Conservation (phyloP, 1,140 invertebrate genomes). For the Drosophila cardini region DNA sequence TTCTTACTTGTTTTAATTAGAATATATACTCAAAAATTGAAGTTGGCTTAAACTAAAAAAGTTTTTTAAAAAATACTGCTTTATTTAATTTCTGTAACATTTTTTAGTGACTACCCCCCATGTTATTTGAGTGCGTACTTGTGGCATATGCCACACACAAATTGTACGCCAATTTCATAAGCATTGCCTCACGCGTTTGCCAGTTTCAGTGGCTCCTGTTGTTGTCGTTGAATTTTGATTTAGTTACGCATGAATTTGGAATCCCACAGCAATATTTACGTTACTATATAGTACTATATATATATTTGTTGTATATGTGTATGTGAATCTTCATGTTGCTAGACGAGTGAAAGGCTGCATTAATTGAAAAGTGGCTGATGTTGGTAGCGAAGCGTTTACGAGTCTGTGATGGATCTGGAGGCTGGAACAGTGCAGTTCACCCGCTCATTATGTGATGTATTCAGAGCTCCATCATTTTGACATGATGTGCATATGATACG, state of each 20-base stretch:
- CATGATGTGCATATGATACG: conserved; percentile 78
- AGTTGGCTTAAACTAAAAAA: neutral
- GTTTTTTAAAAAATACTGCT: neutral
- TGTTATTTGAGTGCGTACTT: neutral
- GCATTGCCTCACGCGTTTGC: conserved; percentile 47
- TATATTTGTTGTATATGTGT: neutral
- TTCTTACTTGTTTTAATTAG: too few relatives aligned
- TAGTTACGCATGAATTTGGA: conserved; percentile 77
- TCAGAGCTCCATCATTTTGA: conserved; percentile 29
- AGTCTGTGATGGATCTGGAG: conserved; percentile 44
- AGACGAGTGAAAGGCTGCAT: conserved; percentile 47
- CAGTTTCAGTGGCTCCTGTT: conserved; percentile 26
- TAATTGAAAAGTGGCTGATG: conserved; percentile 77
- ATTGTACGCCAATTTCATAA: conserved; percentile 63
- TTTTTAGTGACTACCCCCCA: conserved; percentile 39
- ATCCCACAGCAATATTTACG: conserved; percentile 43
- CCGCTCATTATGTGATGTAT: conserved; percentile 67
- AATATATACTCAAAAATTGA: too few relatives aligned
- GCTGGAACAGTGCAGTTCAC: conserved; percentile 33
- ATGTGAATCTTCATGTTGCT: neutral
- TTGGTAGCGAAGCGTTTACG: conserved; percentile 68
- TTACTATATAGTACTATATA: neutral
- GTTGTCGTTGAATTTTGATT: conserved; percentile 72
- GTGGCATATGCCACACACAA: conserved; percentile 60
- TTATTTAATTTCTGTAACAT: too few relatives aligned